phyloP scores from a whole-genome alignment of 2,888 invertebrate species.

The Eutolmus rufibarbis region DNA sequence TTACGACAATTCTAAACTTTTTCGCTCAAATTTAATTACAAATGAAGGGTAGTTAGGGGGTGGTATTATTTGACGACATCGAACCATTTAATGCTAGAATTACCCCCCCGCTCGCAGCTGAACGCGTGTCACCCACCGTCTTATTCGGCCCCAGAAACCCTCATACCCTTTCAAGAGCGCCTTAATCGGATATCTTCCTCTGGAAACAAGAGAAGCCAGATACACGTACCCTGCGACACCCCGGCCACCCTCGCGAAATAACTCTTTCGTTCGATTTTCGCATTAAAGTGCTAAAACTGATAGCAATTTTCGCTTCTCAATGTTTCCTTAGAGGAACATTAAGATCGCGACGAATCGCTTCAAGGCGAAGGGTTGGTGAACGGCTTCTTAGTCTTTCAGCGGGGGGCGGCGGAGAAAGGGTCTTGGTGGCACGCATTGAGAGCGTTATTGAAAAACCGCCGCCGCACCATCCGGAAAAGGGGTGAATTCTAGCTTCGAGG shows the following conservation, averaged over 20 bases:
- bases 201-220: not conserved
- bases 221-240: not conserved
- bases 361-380: not conserved
- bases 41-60: conserved; percentile 4
- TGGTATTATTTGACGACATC: conserved; percentile 45
- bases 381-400: not conserved
- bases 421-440: not conserved
- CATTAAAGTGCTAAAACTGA: conserved; percentile 48
- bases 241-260: not conserved
- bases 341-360: conserved; percentile 38
- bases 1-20: conserved; percentile 47
- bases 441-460: conserved; percentile 25
- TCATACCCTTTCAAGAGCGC: not conserved
- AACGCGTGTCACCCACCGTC: not conserved
- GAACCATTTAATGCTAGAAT: conserved; percentile 42
- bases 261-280: conserved; percentile 48
- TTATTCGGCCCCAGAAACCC: not conserved
- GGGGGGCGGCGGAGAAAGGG: not conserved
- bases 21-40: conserved; percentile 47
- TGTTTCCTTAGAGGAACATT: conserved; percentile 47
- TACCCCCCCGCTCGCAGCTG: not conserved
- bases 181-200: conserved; percentile 17
- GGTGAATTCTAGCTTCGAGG: not conserved
- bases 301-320: conserved; percentile 48
- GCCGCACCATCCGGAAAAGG: not conserved